Conservation (phyloP, 2,113 vertebrate genomes). For the Mormoops blainvillei region DNA sequence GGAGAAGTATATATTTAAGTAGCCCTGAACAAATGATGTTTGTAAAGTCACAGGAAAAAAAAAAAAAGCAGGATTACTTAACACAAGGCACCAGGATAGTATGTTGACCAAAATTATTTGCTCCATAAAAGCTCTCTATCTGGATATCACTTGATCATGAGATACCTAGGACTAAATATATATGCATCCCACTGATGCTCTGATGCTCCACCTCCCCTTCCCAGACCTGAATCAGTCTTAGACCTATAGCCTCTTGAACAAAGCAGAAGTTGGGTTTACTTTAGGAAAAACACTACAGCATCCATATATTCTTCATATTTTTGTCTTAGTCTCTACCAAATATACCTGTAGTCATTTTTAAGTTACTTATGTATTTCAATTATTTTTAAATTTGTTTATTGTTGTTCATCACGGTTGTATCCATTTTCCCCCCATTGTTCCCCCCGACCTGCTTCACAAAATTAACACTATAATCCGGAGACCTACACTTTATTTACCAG, state of each 20-base stretch:
- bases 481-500: background rate
- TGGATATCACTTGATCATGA: background rate
- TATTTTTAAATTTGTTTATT: background rate
- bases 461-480: background rate
- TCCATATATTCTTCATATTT: background rate
- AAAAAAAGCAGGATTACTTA: background rate
- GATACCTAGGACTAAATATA: background rate
- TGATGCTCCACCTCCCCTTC: accelerated
- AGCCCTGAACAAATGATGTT: background rate
- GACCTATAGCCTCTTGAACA: background rate
- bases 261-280: background rate
- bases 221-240: background rate
- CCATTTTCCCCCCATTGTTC: no score
- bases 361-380: background rate
- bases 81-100: background rate
- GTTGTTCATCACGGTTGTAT: no score
- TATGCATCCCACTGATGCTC: background rate
- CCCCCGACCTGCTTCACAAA: background rate
- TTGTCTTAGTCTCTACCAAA: background rate
- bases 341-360: background rate
- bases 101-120: background rate
- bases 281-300: background rate
- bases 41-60: background rate
- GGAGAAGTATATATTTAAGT: background rate
- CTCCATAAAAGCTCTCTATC: background rate